Evolutionary conservation across 2,797 vertebrate genomes (phyloP).

Genomic region (Karalla daura): DNA sequence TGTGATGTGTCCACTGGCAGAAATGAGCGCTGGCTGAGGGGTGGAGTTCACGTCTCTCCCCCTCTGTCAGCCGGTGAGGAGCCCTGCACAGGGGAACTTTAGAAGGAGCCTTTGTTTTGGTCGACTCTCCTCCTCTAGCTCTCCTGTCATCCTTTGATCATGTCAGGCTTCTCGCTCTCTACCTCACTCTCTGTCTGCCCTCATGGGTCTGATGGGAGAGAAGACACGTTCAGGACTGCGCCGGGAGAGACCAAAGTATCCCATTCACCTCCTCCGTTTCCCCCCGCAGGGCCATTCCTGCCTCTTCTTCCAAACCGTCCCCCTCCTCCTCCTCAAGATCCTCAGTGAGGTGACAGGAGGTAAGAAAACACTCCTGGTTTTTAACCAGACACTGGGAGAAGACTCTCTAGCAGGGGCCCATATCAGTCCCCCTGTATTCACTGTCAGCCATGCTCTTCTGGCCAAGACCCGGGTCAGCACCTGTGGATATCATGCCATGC

Average conservation of each 20-base stretch:
- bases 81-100: conserved; percentile 71
- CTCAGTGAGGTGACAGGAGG: conserved; percentile 74
- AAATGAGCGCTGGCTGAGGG: conserved; percentile 65
- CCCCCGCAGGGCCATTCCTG: conserved; percentile 58
- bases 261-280: conserved; percentile 55
- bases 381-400: conserved; percentile 36
- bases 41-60: conserved; percentile 71
- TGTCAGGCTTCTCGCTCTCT: conserved; percentile 48
- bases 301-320: conserved; percentile 18
- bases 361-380: conserved; percentile 65
- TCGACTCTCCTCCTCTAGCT: conserved; percentile 79
- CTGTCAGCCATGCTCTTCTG: conserved; percentile 45
- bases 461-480: conserved; percentile 66
- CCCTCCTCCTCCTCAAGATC: conserved; percentile 31
- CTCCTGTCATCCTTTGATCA: conserved; percentile 87
- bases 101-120: conserved; percentile 83
- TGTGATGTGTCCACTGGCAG: conserved; percentile 69
- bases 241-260: conserved; percentile 67
- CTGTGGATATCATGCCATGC: conserved; percentile 59
- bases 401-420: conserved; percentile 49
- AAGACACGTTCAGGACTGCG: conserved; percentile 51
- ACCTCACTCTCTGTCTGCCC: conserved; percentile 56
- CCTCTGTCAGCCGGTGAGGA: conserved; percentile 65
- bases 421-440: conserved; percentile 43
- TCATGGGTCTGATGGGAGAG: conserved; percentile 63